Conservation (phyloP, 1,140 invertebrate genomes). For the Artemia franciscana region DNA sequence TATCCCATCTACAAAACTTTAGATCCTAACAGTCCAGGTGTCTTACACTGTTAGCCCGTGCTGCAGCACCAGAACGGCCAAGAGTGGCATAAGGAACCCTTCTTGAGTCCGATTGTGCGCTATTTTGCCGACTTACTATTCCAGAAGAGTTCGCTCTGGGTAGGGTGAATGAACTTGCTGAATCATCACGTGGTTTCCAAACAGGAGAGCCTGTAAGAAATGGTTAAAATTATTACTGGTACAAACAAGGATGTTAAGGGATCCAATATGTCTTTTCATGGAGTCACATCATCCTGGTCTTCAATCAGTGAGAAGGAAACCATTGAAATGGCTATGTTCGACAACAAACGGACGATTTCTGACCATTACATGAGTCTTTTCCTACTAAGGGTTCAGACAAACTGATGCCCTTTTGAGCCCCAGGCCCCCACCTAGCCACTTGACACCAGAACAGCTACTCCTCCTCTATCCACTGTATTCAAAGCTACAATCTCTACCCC, state of each 20-base stretch:
- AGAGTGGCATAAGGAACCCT: not conserved
- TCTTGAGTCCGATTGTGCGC: not conserved
- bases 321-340: not conserved
- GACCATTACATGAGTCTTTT: not conserved
- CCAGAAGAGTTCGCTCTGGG: conserved; percentile 14
- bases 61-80: not conserved
- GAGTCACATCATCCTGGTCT: not conserved
- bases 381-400: not conserved
- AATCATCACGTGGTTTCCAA: conserved; percentile 57
- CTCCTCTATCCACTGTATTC: too few relatives aligned
- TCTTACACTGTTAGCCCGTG: not conserved
- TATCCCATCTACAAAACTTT: too few relatives aligned
- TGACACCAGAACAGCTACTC: too few relatives aligned
- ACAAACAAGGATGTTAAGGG: conserved; percentile 4
- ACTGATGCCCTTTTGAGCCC: too few relatives aligned
- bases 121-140: not conserved
- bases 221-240: conserved; percentile 13
- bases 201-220: conserved; percentile 60
- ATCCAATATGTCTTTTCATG: not conserved
- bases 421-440: too few relatives aligned
- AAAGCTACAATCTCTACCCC: too few relatives aligned
- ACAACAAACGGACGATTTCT: not conserved
- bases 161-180: conserved; percentile 19
- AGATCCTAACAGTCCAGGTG: not conserved
- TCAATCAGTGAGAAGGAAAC: not conserved